Base-by-base conservation (phyloP, 2,797 vertebrate species). In the Limnodromus scolopaceus region DNA sequence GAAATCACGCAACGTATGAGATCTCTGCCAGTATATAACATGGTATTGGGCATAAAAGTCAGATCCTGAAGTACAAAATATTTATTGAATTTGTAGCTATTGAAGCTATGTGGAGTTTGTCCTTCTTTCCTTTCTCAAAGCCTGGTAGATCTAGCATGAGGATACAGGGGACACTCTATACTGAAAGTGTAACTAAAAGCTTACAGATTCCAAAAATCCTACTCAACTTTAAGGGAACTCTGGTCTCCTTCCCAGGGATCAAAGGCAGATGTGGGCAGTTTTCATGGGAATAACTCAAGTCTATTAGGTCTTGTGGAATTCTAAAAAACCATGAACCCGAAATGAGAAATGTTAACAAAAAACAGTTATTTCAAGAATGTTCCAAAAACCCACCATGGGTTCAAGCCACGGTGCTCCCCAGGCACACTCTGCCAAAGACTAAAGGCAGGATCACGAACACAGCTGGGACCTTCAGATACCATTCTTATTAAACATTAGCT, bases 341-440 rank as follows among this genome's bases (percentile, higher is more conserved):
- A 79, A 23, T 19, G 13, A 60, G 41, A 94, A 65, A 9, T n/a
- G n/a, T n/a, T n/a, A n/a, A n/a, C n/a, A n/a, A n/a, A n/a, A n/a
- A n/a, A n/a, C n/a, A n/a, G 32, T n/a, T 55, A 41, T 69, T 70
- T 36, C n/a, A 66, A 24, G 9, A 27, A 20, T 0, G 5, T 32
- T 36, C 65, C 53, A 25, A 39, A 82, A 58, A 7, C 11, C 3
- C 2, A 2, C 19, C 3, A 2, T 3, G 8, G 25, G 28, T 41
- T 75, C n/a, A 23, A 53, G 39, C 14, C 36, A 17, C 30, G 11
- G n/a, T 0, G 3, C 58, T 71, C 23, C 19, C 7, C 36, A 41
- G 45, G n/a, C 36, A 32, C 0, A 1, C 10, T 34, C 69, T 27
- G 17, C 0, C 0, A 14, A 36, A 46, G 45, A 6, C 32, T 13